These are phyloP conservation scores for Trissolcus basalis DNA, from an alignment of 1,140 invertebrate species.

Conservation along the genomic window DNA sequence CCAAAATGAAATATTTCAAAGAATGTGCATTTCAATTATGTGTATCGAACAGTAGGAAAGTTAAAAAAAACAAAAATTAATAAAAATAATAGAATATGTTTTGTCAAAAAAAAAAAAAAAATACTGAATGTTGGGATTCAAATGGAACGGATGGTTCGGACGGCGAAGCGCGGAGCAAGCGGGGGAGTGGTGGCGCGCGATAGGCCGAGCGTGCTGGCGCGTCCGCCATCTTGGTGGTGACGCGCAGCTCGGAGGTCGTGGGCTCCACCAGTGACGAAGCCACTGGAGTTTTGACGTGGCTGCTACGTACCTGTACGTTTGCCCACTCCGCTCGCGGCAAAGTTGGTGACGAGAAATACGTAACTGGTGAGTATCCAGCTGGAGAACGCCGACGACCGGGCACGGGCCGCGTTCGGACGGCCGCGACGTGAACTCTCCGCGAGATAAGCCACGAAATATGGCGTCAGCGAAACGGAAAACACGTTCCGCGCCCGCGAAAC, in stretches of 20 bases:
- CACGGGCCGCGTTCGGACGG: conserved; percentile 13
- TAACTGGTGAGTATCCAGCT: conserved; percentile 91
- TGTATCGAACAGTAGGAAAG: no score
- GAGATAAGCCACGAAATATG: conserved; percentile 76
- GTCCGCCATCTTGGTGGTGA: conserved; percentile 82
- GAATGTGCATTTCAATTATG: no score
- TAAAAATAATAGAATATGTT: no score
- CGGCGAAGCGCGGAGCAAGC: conserved; percentile 9
- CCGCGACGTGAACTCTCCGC: conserved; percentile 11
- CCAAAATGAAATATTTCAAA: no score
- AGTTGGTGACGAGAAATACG: conserved; percentile 95
- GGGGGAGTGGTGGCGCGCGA: conserved; percentile 25
- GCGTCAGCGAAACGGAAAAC: conserved; percentile 72
- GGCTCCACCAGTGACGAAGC: conserved; percentile 85
- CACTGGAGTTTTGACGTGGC: conserved; percentile 94
- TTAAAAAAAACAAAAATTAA: no score
- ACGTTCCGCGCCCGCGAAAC: conserved; percentile 47
- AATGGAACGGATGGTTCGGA: conserved; percentile 6
- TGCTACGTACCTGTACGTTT: conserved; percentile 93
- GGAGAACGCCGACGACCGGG: conserved; percentile 68
- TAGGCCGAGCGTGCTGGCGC: conserved; percentile 41
- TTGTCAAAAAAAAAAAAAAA: no score
- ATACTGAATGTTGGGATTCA: neutral
- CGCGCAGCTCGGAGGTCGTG: conserved; percentile 77
- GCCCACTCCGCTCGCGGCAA: conserved; percentile 94